Evolutionary conservation across 2,888 invertebrate genomes (phyloP).

Genomic region (Anoplius nigerrimus): DNA sequence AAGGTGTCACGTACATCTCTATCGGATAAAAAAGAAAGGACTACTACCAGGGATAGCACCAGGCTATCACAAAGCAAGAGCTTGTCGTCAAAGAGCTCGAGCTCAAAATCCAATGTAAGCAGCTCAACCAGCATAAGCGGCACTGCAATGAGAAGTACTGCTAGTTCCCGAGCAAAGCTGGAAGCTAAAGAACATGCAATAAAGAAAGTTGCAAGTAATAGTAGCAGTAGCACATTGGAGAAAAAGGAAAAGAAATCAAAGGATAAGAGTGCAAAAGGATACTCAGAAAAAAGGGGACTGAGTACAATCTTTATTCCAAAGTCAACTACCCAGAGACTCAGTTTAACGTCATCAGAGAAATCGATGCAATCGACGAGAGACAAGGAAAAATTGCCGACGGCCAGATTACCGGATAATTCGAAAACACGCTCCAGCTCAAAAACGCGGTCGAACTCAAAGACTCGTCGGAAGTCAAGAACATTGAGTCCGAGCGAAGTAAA

Average conservation of each 20-base stretch:
- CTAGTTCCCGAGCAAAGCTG: slow-evolving; percentile 10
- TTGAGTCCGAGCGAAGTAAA: slow-evolving; percentile 70
- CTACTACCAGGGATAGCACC: slow-evolving; percentile 13
- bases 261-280: slow-evolving; percentile 36
- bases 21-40: slow-evolving; percentile 7
- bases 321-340: slow-evolving; percentile 38
- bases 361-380: slow-evolving; percentile 4
- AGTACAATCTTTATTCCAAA: slow-evolving; percentile 66
- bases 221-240: slow-evolving; percentile 4
- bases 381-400: slow-evolving; percentile 1
- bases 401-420: no score
- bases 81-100: slow-evolving; percentile 12
- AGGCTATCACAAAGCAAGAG: no score
- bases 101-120: background rate
- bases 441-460: slow-evolving; percentile 60
- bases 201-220: slow-evolving; percentile 21
- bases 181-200: slow-evolving; percentile 22
- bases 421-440: no score
- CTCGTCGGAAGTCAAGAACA: slow-evolving; percentile 66
- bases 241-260: slow-evolving; percentile 17
- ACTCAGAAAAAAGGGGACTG: slow-evolving; percentile 64
- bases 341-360: slow-evolving; percentile 32
- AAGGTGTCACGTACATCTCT: slow-evolving; percentile 17
- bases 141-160: background rate
- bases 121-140: background rate